Base-by-base conservation (phyloP, 1,140 invertebrate species). In the Limonius californicus region DNA sequence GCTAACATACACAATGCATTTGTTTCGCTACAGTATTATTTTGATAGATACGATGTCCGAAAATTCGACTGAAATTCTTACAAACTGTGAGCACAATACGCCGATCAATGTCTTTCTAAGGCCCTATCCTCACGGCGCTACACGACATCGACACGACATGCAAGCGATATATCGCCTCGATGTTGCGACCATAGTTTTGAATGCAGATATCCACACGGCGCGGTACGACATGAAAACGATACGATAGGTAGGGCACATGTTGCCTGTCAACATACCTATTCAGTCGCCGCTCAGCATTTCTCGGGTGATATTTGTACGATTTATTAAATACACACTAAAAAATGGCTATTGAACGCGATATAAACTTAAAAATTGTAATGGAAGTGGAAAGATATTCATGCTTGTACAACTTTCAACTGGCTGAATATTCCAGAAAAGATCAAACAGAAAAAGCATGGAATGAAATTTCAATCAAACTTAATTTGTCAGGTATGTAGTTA, bases 361-460 rank as follows among this genome's bases (percentile, higher is more conserved):
- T 7, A 8, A 45, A 45, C 43, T 14, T 45, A n/a, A 45, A 45
- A 45, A 6, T 45, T 7, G 43, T n/a, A 45, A 14, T 8, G 15
- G 43, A 6, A 4, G 43, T 45, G 4, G 43, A 45, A 45, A 45
- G 15, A 8, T 45, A 15, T 45, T 14, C 43, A 4, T 45, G 43
- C n/a, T 45, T 45, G 15, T 45, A 45, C 15, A 45, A 45, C 15
- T 45, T 8, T n/a, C 6, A 45, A 18, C n/a, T 45, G n/a, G 43
- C 43, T 7, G 43, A 45, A 45, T 45, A 45, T n/a, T n/a, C 43
- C 16, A 45, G 43, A 45, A 45, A 45, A 45, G 43, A 45, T n/a
- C 4, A 6, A 2, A 32, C 27, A 6, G 27, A 32, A 4, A 11
- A 11, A 32, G 27, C 27, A 32, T 32, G 27, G 27, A 32, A 6